Percentiles rank a stretch among this genome's conserved stretches.
Evolutionary conservation across 35 echinoderm and acorn worm genomes (phyloP).

Genomic region (Diadema setosum): DNA sequence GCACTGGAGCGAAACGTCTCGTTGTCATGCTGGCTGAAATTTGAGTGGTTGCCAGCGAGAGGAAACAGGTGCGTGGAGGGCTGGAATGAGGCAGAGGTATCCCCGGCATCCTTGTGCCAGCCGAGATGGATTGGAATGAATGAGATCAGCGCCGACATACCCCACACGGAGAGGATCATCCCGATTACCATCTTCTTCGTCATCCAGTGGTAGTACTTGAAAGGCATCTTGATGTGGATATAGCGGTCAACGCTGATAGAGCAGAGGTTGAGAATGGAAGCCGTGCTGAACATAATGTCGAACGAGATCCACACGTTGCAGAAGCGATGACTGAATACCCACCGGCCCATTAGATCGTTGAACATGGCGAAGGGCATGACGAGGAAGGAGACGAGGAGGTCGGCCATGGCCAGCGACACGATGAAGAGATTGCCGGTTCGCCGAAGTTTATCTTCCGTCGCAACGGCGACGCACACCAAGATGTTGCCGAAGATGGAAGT

Average conservation of each 20-base stretch:
- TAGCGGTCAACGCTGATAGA: conserved; percentile 94
- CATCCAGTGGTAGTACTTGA: conserved; percentile 94
- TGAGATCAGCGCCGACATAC: conserved; percentile 84
- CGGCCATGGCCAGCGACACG: conserved; percentile 96
- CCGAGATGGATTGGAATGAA: conserved; percentile 95
- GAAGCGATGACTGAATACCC: conserved; percentile 81
- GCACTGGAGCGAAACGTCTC: background rate
- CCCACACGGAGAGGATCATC: conserved; percentile 78
- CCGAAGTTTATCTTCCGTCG: conserved; percentile 80
- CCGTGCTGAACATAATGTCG: conserved; percentile 96
- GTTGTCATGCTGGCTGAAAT: background rate
- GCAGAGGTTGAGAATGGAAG: conserved; percentile 95
- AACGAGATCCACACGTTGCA: conserved; percentile 96
- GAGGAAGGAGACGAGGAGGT: conserved; percentile 87
- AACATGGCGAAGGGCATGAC: conserved; percentile 93
- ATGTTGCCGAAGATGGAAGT: conserved; percentile 92
- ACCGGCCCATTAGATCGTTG: conserved; percentile 86
- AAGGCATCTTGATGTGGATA: conserved; percentile 94
- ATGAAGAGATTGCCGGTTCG: conserved; percentile 91
- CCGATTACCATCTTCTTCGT: conserved; percentile 62
- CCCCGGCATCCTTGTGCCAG: conserved; percentile 56
- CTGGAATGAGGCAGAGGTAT: background rate
- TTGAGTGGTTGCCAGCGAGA: background rate
- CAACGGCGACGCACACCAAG: conserved; percentile 89
- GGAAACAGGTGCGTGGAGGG: background rate